Percentiles rank a stretch among this genome's conserved stretches.
phyloP scores from a whole-genome alignment of 1,140 invertebrate genomes.

The Cydia amplana region DNA sequence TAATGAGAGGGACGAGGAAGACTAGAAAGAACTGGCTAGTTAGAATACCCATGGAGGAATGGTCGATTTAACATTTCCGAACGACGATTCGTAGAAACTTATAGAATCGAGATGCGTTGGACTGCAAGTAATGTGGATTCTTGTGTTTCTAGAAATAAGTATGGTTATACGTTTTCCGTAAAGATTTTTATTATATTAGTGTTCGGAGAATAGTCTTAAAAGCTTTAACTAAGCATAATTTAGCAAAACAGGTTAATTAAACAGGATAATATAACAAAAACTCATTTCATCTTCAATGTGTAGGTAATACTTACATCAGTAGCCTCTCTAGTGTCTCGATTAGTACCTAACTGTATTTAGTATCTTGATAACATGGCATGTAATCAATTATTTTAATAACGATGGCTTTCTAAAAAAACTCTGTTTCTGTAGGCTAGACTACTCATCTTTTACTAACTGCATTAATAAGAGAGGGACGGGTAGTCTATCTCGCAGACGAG shows the following conservation, averaged over 20 bases:
- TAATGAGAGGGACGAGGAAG: constrained; percentile 39
- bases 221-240: not conserved
- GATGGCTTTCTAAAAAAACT: too few relatives aligned
- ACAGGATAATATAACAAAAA: too few relatives aligned
- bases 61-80: constrained; percentile 54
- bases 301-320: too few relatives aligned
- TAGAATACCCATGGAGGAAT: constrained; percentile 47
- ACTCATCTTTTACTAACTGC: too few relatives aligned
- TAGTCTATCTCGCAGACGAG: too few relatives aligned
- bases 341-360: too few relatives aligned
- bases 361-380: too few relatives aligned
- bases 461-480: too few relatives aligned
- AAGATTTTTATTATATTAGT: constrained; percentile 47
- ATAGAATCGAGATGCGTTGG: constrained; percentile 49
- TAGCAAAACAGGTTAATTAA: not conserved
- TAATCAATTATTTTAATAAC: too few relatives aligned
- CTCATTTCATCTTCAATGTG: too few relatives aligned
- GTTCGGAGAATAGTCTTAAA: constrained; percentile 44
- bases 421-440: too few relatives aligned
- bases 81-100: constrained; percentile 56
- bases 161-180: not conserved
- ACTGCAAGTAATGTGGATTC: constrained; percentile 25
- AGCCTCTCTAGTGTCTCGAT: too few relatives aligned
- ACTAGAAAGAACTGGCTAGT: constrained; percentile 43
- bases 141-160: constrained; percentile 20